Percentiles rank a stretch among this genome's conserved stretches.
These are phyloP conservation scores for Periplaneta americana DNA, from an alignment of 1,140 invertebrate species.

Conservation along the genomic window DNA sequence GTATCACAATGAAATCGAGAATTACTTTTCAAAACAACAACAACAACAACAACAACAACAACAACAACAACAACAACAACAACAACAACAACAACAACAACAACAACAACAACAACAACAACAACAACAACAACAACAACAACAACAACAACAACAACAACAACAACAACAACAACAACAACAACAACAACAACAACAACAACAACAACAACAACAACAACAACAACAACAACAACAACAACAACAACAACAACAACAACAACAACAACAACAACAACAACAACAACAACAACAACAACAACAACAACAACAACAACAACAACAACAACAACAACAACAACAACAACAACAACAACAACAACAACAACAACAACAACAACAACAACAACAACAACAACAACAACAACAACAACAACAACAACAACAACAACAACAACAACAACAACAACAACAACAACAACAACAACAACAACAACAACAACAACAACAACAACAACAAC, in stretches of 20 bases:
- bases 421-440: not conserved
- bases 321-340: no score
- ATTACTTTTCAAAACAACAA: no score
- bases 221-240: not conserved
- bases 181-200: not conserved
- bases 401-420: not conserved
- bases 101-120: not conserved
- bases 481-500: slow-evolving; percentile 15
- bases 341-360: not conserved
- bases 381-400: not conserved
- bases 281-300: no score
- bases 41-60: not conserved
- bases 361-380: not conserved
- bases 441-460: slow-evolving; percentile 11
- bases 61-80: not conserved
- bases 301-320: no score
- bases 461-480: slow-evolving; percentile 18
- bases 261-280: no score
- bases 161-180: not conserved
- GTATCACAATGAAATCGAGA: no score
- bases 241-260: no score
- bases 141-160: not conserved
- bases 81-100: not conserved
- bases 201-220: not conserved
- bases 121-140: not conserved